Percentiles rank a stretch among this genome's conserved stretches.
These are phyloP conservation scores for Dryobota labecula DNA, from an alignment of 2,888 invertebrate genomes.

Conservation along the genomic window DNA sequence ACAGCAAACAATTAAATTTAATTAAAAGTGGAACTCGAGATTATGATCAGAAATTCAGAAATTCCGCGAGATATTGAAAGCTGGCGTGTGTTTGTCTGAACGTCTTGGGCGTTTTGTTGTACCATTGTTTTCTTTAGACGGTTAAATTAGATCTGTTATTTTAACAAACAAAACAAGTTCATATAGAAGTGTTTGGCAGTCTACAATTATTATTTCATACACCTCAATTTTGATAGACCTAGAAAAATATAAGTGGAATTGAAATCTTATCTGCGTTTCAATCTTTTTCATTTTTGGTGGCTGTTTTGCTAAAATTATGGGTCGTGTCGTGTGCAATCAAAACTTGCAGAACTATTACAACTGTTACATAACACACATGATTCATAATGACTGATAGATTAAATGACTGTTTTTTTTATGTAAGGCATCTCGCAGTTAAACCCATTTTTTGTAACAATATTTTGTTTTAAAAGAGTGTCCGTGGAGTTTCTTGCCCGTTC, in stretches of 20 bases:
- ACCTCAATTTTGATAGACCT: neutral
- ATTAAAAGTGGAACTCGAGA: constrained; percentile 50
- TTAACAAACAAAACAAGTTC: neutral
- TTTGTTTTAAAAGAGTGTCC: too few species aligned
- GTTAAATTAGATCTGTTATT: constrained; percentile 19
- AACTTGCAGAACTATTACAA: neutral
- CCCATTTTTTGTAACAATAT: too few species aligned
- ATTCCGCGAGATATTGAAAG: neutral
- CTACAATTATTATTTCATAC: neutral
- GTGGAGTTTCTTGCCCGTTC: too few species aligned
- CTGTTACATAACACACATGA: neutral
- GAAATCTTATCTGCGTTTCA: constrained; percentile 7
- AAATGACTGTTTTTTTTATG: too few species aligned
- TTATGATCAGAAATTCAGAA: constrained; percentile 40
- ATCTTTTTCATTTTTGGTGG: constrained; percentile 1
- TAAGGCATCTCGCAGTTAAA: too few species aligned
- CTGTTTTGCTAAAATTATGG: neutral
- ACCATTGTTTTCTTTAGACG: constrained; percentile 25
- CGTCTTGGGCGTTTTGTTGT: constrained; percentile 13
- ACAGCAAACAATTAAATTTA: constrained; percentile 52
- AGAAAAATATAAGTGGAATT: constrained; percentile 3
- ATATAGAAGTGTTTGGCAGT: neutral
- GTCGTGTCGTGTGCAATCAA: neutral
- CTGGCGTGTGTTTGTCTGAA: constrained; percentile 17
- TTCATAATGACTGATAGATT: neutral